Percentiles rank a stretch among this genome's conserved stretches.
Evolutionary conservation across 53 echinoderm and acorn worm genomes (phyloP).

Genomic region (Antedon mediterranea): DNA sequence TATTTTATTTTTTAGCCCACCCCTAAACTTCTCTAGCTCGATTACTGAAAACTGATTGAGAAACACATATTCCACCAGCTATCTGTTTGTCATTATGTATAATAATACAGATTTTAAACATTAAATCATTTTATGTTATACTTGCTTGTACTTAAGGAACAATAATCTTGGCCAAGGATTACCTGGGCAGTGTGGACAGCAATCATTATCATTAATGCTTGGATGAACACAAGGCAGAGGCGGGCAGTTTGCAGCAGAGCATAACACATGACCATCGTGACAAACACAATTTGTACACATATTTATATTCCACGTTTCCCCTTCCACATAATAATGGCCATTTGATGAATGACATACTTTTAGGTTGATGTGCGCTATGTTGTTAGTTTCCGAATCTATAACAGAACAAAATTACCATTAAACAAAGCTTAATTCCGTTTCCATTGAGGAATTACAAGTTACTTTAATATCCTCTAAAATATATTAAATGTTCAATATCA

Average conservation of each 20-base stretch:
- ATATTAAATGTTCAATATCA: no score
- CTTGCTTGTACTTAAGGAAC: background rate
- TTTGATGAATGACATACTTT: conserved; percentile 74
- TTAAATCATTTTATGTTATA: background rate
- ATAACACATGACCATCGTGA: conserved; percentile 72
- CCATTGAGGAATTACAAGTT: no score
- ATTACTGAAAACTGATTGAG: no score
- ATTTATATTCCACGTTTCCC: conserved; percentile 82
- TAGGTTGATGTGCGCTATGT: conserved; percentile 8
- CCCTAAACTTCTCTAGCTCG: no score
- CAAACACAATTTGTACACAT: conserved; percentile 77
- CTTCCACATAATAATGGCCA: conserved; percentile 83
- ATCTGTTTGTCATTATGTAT: no score
- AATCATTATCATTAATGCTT: conserved; percentile 22
- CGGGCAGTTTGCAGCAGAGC: conserved; percentile 61
- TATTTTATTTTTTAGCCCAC: no score
- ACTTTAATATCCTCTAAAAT: no score
- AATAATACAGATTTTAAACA: no score
- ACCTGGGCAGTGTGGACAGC: conserved; percentile 55
- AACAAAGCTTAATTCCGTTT: no score
- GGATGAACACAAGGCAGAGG: conserved; percentile 74
- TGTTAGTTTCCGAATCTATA: conserved; percentile 7
- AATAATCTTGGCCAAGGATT: no score
- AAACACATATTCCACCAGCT: no score
- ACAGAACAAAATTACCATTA: background rate